These are phyloP conservation scores for Euura lappo DNA, from an alignment of 1,140 invertebrate species.

Conservation along the genomic window DNA sequence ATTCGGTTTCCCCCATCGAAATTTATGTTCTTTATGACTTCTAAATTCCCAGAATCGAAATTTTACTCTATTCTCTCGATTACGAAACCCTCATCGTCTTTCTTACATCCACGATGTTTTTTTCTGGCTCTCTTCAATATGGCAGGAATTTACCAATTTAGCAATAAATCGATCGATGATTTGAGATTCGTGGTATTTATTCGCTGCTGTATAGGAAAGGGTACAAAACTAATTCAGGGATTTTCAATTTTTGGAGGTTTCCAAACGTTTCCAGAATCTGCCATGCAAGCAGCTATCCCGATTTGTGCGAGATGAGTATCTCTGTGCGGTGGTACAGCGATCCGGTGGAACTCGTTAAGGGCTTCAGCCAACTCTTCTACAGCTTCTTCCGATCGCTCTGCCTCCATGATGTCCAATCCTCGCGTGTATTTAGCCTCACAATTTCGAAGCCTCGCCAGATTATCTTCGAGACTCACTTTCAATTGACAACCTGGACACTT, in stretches of 20 bases:
- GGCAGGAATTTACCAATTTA: no score
- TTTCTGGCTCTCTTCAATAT: no score
- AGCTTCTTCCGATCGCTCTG: conserved; percentile 53
- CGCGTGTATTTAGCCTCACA: conserved; percentile 61
- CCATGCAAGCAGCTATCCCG: conserved; percentile 63
- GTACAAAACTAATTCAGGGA: no score
- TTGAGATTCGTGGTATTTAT: no score
- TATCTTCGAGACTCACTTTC: conserved; percentile 60
- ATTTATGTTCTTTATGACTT: no score
- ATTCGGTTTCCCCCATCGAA: no score
- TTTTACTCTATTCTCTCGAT: no score
- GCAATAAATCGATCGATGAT: no score
- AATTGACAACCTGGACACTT: conserved; percentile 64
- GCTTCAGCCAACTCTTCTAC: conserved; percentile 57
- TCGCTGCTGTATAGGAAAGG: no score
- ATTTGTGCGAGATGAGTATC: conserved; percentile 69
- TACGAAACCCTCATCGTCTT: no score
- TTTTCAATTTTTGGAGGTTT: conserved; percentile 13
- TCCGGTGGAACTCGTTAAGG: conserved; percentile 51
- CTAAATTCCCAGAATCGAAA: no score
- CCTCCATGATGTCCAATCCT: conserved; percentile 58
- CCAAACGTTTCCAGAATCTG: conserved; percentile 52
- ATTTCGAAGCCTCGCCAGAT: conserved; percentile 55
- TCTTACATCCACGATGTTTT: no score
- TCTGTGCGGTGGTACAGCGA: conserved; percentile 65